Evolutionary conservation across 2,113 vertebrate species (phyloP), one percentile per base, ranked within the genome.

Genomic region (Galemys pyrenaicus): DNA sequence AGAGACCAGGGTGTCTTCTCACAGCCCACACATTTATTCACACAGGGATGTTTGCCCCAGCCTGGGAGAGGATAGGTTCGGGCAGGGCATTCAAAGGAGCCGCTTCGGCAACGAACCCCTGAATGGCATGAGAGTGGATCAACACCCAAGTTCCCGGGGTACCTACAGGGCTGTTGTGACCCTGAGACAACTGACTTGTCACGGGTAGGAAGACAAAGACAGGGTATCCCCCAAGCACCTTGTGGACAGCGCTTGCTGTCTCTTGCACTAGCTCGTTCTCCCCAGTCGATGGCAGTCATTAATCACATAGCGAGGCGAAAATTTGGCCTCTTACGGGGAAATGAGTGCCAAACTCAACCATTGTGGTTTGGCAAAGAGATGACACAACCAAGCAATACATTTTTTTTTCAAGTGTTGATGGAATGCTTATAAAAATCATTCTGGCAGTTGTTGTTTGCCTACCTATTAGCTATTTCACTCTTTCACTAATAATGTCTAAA

Each of bases 341-440:
- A 87, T 67, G 68, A 81, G 41, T 12, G 51, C 20, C 51, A 67
- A 74, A 60, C 62, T 70, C 28, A 89, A 67, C 64, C 60, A 83
- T 22, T 85, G 41, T 79, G 62, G 44, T 60, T 79, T 26, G 46
- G 54, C 77, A 91, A 94, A 81, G 70, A 95, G 74, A 62, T 13
- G 13, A 92, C 26, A 64, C 3, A 65, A 70, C 24, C 64, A 78
- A 92, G 30, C 58, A 16, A 74, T 37, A 12, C 1, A 51, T n/a
- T 84, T 32, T 83, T 87, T 35, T 70, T 91, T 81, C 15, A 60
- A 88, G 41, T 70, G 28, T 49, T 64, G 24, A 92, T 28, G 30
- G 30, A 75, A 62, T 84, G 78, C 71, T 87, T 95, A 49, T 81
- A 93, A 54, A 94, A 82, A 46, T 64, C 74, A 79, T 44, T 88